Conservation (phyloP, 2,113 vertebrate species). For the Aplodontia rufa region DNA sequence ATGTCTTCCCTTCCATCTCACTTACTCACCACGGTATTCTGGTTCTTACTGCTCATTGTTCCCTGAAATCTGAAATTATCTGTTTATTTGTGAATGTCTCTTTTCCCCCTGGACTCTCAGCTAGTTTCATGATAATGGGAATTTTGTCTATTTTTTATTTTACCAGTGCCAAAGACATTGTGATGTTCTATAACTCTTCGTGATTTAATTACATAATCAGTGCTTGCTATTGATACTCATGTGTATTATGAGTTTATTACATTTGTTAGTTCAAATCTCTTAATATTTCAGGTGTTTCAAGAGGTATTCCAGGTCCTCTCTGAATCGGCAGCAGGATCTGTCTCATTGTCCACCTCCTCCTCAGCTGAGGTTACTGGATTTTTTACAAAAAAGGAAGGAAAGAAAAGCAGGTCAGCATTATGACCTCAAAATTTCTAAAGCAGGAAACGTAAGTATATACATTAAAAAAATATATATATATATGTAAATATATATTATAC, state of each 20-base stretch:
- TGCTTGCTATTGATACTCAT: not conserved
- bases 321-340: conserved; percentile 96
- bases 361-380: conserved; percentile 95
- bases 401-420: conserved; percentile 92
- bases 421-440: conserved; percentile 99
- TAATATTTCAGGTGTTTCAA: conserved; percentile 91
- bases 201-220: not conserved
- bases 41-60: not conserved
- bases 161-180: not conserved
- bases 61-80: not conserved
- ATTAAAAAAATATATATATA: not conserved
- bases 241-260: not conserved
- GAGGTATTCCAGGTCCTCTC: conserved; percentile 93
- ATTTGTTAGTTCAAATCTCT: conserved; percentile 33
- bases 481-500: too few relatives aligned
- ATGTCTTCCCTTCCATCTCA: not conserved
- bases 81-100: not conserved
- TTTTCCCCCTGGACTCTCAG: not conserved
- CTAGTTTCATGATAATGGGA: not conserved
- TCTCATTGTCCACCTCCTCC: conserved; percentile 92
- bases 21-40: too few relatives aligned
- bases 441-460: conserved; percentile 94
- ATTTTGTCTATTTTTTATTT: conserved; percentile 46
- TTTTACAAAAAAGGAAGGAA: conserved; percentile 96
- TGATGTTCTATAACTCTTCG: not conserved